Evolutionary conservation across 2,113 vertebrate species (phyloP).

Genomic region (Micromys minutus): DNA sequence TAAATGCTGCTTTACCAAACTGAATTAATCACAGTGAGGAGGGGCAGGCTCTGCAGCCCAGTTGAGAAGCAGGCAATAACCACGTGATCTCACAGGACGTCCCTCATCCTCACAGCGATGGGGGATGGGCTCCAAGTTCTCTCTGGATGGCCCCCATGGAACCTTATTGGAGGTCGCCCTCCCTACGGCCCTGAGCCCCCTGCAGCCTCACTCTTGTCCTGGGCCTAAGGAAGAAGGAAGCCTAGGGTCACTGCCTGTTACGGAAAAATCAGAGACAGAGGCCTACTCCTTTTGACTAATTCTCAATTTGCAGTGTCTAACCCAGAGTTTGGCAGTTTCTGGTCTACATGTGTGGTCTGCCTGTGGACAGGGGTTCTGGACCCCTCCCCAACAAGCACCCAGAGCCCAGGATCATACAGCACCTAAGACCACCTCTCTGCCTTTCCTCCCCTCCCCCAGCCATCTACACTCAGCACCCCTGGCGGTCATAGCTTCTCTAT

Average conservation of each 20-base stretch:
- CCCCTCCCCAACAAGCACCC: background rate
- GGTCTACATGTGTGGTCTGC: background rate
- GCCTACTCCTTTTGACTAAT: background rate
- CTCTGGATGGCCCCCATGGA: background rate
- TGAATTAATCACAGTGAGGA: slow-evolving; percentile 62
- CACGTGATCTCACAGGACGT: accelerated
- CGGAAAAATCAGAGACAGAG: background rate
- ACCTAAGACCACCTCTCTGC: background rate
- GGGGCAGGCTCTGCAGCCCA: background rate
- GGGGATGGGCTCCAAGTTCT: background rate
- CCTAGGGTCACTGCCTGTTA: background rate
- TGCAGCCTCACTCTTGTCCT: background rate
- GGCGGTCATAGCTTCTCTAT: background rate
- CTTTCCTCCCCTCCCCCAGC: background rate
- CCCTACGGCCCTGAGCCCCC: background rate
- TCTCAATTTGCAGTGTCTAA: background rate
- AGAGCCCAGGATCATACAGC: background rate
- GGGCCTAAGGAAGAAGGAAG: background rate
- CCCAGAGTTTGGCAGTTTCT: background rate
- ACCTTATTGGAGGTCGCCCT: background rate
- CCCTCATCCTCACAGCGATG: background rate
- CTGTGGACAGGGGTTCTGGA: background rate
- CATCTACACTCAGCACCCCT: no score
- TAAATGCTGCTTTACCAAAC: slow-evolving; percentile 72
- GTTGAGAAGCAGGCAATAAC: background rate